Evolutionary conservation across 2,888 invertebrate genomes (phyloP).

Genomic region (Adineta ricciae): DNA sequence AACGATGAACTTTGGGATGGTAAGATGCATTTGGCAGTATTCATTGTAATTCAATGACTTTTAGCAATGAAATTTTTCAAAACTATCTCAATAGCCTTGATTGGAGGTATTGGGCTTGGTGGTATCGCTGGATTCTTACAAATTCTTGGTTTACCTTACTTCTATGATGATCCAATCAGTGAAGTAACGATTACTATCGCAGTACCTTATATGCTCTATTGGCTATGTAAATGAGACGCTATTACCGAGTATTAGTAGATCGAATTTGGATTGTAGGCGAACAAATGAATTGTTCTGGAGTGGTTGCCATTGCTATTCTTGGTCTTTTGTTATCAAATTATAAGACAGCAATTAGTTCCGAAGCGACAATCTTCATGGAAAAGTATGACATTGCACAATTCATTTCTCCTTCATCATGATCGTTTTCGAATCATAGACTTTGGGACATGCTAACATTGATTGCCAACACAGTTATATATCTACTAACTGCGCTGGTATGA

Average conservation of each 20-base stretch:
- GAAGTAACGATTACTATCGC: neutral
- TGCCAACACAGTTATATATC: neutral
- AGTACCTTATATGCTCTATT: neutral
- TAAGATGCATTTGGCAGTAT: neutral
- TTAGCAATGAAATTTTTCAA: neutral
- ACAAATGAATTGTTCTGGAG: neutral
- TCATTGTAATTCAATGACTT: neutral
- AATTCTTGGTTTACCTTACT: neutral
- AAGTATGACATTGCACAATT: neutral
- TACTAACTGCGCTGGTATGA: neutral
- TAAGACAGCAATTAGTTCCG: neutral
- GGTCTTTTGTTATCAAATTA: neutral
- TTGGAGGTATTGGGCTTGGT: neutral
- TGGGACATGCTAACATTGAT: neutral
- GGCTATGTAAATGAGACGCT: neutral
- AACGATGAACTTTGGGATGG: neutral
- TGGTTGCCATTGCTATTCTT: neutral
- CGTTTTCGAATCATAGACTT: neutral
- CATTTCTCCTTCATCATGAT: neutral
- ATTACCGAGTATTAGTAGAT: too few relatives aligned
- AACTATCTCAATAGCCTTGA: neutral
- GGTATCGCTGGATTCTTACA: neutral
- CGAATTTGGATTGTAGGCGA: neutral
- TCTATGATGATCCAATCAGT: neutral
- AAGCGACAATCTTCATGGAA: neutral